Percentiles rank a stretch among this genome's conserved stretches.
Conservation (phyloP, 2,888 invertebrate genomes). For the Odiellus spinosus region DNA sequence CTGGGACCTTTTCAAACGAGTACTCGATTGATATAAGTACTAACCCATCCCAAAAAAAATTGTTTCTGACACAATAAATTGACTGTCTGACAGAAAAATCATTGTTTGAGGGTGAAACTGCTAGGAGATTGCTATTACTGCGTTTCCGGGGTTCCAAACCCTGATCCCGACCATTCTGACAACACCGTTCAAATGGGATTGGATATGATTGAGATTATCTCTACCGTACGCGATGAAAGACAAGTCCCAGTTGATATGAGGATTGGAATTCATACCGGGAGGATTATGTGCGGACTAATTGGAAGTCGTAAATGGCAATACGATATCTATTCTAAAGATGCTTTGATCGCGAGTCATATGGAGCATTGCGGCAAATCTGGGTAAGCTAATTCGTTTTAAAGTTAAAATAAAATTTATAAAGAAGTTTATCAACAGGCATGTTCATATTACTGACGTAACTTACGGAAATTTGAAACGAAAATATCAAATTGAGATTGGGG, state of each 20-base stretch:
- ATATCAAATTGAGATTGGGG: too few species aligned
- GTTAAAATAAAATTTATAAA: too few species aligned
- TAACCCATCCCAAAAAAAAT: too few species aligned
- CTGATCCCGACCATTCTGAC: conserved; percentile 62
- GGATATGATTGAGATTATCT: conserved; percentile 67
- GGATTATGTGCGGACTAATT: conserved; percentile 74
- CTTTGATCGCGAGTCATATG: conserved; percentile 85
- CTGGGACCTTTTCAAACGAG: too few species aligned
- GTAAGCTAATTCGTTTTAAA: conserved; percentile 41
- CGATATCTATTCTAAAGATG: conserved; percentile 81
- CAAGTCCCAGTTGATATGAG: conserved; percentile 83
- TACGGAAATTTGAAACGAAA: too few species aligned
- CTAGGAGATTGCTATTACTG: conserved; percentile 89
- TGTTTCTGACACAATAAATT: not conserved
- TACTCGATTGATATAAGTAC: too few species aligned
- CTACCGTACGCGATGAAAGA: conserved; percentile 46
- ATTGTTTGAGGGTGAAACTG: conserved; percentile 64
- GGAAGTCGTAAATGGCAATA: conserved; percentile 91
- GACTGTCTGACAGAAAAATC: conserved; percentile 25
- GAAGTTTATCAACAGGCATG: not conserved
- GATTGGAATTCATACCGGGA: conserved; percentile 86
- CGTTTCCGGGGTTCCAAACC: conserved; percentile 67
- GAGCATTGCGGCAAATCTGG: conserved; percentile 81
- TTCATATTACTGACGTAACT: not conserved
- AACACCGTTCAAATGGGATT: conserved; percentile 77